Percentiles rank a stretch among this genome's conserved stretches.
These are phyloP conservation scores for Leucoraja erinaceus DNA, from an alignment of 2,113 vertebrate genomes.

Conservation along the genomic window DNA sequence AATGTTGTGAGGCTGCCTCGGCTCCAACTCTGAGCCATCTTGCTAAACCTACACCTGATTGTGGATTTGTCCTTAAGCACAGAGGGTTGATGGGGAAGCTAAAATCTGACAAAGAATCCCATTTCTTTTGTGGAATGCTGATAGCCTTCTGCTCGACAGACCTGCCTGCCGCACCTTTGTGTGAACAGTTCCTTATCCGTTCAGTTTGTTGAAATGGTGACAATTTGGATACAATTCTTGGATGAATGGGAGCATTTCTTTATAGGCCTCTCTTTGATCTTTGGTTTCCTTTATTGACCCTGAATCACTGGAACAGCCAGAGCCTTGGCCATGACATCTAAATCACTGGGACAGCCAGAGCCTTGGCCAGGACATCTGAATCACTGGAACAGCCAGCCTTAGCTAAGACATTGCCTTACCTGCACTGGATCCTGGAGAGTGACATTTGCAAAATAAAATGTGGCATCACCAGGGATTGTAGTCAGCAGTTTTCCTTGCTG, in stretches of 20 bases:
- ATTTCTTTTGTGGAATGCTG: background rate
- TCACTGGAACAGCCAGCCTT: background rate
- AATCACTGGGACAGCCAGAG: background rate
- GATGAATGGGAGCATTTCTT: background rate
- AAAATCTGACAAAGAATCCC: background rate
- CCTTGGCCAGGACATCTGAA: background rate
- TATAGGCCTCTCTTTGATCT: background rate
- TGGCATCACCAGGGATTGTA: conserved; percentile 11
- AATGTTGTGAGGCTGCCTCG: background rate
- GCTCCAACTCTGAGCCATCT: background rate
- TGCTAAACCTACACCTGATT: background rate
- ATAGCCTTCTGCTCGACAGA: background rate
- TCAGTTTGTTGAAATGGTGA: background rate
- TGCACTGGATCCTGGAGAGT: background rate
- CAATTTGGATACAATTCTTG: background rate
- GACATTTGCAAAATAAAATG: background rate
- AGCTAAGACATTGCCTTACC: background rate
- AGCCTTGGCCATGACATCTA: too few relatives aligned
- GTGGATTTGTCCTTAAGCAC: background rate
- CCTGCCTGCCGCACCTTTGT: background rate
- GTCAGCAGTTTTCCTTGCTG: conserved; percentile 2
- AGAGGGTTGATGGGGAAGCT: too few relatives aligned
- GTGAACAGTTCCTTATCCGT: background rate
- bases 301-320: background rate
- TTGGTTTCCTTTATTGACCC: background rate